Conservation (phyloP, 2,113 vertebrate species). For the Oryzias javanicus region DNA sequence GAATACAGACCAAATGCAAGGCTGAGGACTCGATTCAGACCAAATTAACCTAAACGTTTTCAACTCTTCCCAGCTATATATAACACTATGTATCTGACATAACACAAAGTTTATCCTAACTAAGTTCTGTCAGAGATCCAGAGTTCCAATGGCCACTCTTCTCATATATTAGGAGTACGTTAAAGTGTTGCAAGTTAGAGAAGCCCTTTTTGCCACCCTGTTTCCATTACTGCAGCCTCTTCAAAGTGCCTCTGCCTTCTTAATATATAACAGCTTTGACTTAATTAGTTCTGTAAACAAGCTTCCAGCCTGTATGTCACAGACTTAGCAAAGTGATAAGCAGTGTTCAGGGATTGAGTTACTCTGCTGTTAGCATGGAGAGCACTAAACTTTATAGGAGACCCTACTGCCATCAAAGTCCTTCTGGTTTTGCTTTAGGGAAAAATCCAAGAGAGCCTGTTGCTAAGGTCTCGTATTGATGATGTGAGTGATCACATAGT, state of each 20-base stretch:
- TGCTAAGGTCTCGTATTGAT: conserved; percentile 74
- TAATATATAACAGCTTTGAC: conserved; percentile 74
- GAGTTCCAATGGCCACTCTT: conserved; percentile 7
- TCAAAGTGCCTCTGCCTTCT: conserved; percentile 58
- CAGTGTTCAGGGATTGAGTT: conserved; percentile 64
- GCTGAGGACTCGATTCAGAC: no score
- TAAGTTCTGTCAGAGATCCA: conserved; percentile 1
- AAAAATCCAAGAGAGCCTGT: conserved; percentile 56
- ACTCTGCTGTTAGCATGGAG: conserved; percentile 72
- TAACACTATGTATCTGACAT: no score
- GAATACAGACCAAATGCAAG: no score
- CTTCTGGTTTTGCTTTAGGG: conserved; percentile 73
- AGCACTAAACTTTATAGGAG: conserved; percentile 77
- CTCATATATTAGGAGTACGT: conserved; percentile 7
- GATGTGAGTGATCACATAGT: conserved; percentile 80
- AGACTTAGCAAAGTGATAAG: conserved; percentile 64
- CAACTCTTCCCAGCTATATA: no score
- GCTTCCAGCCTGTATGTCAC: conserved; percentile 59
- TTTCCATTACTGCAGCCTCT: conserved; percentile 67
- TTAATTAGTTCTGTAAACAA: conserved; percentile 74
- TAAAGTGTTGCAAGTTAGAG: conserved; percentile 18
- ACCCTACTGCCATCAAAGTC: conserved; percentile 72
- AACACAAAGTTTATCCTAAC: no score
- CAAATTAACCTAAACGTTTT: no score
- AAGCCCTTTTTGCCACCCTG: conserved; percentile 47